phyloP scores from a whole-genome alignment of 2,797 vertebrate species.

The Anabacerthia variegaticeps region DNA sequence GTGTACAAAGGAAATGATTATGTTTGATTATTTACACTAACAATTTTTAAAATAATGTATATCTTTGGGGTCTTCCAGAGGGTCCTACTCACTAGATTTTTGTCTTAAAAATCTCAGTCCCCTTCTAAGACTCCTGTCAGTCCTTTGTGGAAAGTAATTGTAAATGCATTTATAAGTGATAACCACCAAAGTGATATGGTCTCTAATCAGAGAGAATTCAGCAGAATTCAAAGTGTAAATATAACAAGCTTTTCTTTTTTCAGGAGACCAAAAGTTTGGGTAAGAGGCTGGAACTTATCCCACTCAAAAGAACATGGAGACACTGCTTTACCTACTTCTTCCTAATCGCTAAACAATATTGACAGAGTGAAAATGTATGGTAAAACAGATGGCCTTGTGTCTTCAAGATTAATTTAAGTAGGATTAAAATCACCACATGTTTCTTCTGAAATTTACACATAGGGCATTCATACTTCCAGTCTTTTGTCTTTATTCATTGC shows the following conservation, averaged over 20 bases:
- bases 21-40: neutral
- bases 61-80: neutral
- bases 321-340: neutral
- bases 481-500: neutral
- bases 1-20: neutral
- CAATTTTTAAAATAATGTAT: neutral
- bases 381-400: neutral
- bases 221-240: neutral
- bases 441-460: neutral
- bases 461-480: neutral
- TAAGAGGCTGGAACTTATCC: neutral
- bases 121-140: neutral
- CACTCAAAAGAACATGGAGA: neutral
- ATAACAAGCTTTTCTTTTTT: neutral
- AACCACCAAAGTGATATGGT: neutral
- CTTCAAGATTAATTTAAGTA: neutral
- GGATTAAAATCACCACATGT: neutral
- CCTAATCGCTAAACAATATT: neutral
- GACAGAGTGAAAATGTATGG: neutral
- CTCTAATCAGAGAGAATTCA: neutral
- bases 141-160: neutral
- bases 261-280: neutral
- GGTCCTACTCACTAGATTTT: neutral
- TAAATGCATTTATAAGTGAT: neutral
- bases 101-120: neutral